phyloP scores from a whole-genome alignment of 2,888 invertebrate genomes.

The Pharmacophagus antenor region DNA sequence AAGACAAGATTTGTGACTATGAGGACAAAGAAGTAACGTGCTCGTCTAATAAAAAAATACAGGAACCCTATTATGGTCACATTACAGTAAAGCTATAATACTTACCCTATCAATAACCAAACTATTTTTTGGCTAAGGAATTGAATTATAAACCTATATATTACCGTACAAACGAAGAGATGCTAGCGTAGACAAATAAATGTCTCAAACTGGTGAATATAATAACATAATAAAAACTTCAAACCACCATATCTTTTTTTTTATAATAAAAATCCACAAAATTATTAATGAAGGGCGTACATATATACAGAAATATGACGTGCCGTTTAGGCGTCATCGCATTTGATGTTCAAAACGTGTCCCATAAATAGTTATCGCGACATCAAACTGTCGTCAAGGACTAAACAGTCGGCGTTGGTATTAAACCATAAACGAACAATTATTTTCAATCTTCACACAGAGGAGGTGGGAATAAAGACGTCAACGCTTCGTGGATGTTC shows the following conservation, averaged over 20 bases:
- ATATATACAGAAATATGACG: conserved; percentile 24
- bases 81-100: no score
- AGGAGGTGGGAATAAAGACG: conserved; percentile 59
- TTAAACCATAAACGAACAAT: conserved; percentile 68
- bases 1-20: no score
- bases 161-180: no score
- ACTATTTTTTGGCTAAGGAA: no score
- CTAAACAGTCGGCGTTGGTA: conserved; percentile 74
- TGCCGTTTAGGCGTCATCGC: conserved; percentile 12
- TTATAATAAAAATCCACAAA: conserved; percentile 28
- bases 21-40: no score
- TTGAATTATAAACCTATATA: no score
- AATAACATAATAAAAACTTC: neutral
- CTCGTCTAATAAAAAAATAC: no score
- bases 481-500: conserved; percentile 59
- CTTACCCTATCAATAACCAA: no score
- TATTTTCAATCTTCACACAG: conserved; percentile 71
- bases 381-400: conserved; percentile 64
- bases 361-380: conserved; percentile 48
- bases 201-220: no score
- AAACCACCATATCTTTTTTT: neutral
- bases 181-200: no score
- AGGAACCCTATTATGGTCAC: no score
- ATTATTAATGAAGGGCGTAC: conserved; percentile 27
- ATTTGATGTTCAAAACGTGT: conserved; percentile 36